Percentiles rank a stretch among this genome's conserved stretches.
Evolutionary conservation across 1,140 invertebrate genomes (phyloP).

Genomic region (Thaumetopoea pityocampa): DNA sequence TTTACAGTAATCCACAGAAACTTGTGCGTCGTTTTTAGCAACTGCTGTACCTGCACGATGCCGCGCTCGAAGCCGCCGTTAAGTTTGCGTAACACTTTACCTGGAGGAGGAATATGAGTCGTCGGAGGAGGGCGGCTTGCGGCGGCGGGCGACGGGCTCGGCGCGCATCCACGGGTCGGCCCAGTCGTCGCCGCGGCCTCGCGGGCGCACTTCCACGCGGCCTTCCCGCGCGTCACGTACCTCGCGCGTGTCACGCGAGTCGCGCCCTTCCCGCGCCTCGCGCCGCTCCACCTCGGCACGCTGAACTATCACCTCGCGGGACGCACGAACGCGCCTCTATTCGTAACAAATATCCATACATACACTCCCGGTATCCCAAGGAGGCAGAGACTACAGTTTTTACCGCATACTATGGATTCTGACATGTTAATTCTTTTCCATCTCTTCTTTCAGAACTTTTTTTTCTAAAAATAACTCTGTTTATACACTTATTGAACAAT

Average conservation of each 20-base stretch:
- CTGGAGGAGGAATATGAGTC: conserved; percentile 85
- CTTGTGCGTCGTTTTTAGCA: too few relatives aligned
- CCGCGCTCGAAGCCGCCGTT: too few relatives aligned
- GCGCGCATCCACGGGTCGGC: conserved; percentile 93
- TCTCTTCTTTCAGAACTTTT: too few relatives aligned
- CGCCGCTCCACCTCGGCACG: conserved; percentile 78
- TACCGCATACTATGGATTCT: too few relatives aligned
- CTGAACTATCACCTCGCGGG: conserved; percentile 87
- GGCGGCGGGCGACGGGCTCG: conserved; percentile 56
- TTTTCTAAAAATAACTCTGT: too few relatives aligned
- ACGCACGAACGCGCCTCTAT: conserved; percentile 79
- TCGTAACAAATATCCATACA: too few relatives aligned
- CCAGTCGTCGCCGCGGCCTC: conserved; percentile 90
- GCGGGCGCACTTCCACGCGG: conserved; percentile 82
- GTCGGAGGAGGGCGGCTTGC: conserved; percentile 82
- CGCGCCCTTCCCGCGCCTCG: conserved; percentile 29
- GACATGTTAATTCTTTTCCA: background rate
- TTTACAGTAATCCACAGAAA: too few relatives aligned
- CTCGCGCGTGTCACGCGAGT: conserved; percentile 28
- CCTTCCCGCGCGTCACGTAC: conserved; percentile 78
- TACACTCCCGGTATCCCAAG: too few relatives aligned
- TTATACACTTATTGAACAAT: too few relatives aligned
- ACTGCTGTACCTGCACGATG: too few relatives aligned
- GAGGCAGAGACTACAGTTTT: too few relatives aligned
- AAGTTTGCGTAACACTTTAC: too few relatives aligned